Conservation (phyloP, 2,797 vertebrate genomes). For the Micromesistius poutassou region DNA sequence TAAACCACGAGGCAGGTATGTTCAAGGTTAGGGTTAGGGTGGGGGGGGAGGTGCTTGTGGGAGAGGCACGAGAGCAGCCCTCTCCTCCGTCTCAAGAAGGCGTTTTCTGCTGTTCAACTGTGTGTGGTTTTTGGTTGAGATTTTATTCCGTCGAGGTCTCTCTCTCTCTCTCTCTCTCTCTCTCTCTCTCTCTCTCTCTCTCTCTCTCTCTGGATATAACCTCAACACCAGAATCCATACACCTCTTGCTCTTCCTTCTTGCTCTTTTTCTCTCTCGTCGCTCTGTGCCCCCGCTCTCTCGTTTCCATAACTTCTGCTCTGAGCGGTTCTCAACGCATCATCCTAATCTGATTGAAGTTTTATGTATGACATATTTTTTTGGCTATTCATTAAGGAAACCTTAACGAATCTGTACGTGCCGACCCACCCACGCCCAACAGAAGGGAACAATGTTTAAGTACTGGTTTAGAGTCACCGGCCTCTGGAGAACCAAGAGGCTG, state of each 20-base stretch:
- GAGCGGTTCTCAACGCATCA: no score
- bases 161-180: no score
- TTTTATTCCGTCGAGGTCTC: no score
- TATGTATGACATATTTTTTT: neutral
- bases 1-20: no score
- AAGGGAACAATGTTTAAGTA: neutral
- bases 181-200: neutral
- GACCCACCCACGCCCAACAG: no score
- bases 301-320: neutral
- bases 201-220: neutral
- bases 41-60: neutral
- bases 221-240: no score
- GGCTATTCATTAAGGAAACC: no score
- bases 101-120: neutral
- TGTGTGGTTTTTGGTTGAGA: neutral
- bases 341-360: neutral
- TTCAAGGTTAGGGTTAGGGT: no score
- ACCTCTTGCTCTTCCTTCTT: neutral
- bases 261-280: neutral
- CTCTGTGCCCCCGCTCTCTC: neutral
- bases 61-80: no score
- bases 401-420: no score
- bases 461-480: neutral
- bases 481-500: conserved; percentile 7
- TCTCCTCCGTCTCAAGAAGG: neutral